Conservation (phyloP, 2,797 vertebrate genomes). For the Enteromius treurensis region DNA sequence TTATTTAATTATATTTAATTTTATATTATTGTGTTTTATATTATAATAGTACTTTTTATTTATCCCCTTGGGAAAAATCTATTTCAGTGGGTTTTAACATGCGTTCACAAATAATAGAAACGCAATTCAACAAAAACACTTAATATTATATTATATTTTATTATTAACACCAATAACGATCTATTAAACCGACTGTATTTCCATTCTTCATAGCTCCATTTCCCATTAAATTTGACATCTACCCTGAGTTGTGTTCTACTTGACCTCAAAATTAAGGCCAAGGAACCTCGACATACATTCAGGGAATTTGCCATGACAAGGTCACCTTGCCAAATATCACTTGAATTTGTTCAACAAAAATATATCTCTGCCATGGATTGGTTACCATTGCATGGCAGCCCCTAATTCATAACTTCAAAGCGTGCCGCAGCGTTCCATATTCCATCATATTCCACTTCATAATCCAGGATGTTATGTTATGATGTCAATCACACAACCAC, state of each 20-base stretch:
- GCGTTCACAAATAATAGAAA: neutral
- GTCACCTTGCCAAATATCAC: conserved; percentile 41
- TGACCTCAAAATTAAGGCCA: conserved; percentile 30
- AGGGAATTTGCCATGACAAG: conserved; percentile 17
- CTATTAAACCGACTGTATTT: neutral
- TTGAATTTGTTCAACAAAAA: conserved; percentile 47
- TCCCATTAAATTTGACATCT: neutral
- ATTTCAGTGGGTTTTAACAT: neutral
- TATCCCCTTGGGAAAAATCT: neutral
- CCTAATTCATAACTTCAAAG: conserved; percentile 57
- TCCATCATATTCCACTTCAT: conserved; percentile 46
- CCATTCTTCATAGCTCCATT: neutral
- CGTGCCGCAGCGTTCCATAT: conserved; percentile 31
- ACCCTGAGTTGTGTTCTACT: conserved; percentile 1
- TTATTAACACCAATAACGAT: neutral
- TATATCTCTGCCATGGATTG: conserved; percentile 43
- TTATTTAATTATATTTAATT: neutral
- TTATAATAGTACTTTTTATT: neutral
- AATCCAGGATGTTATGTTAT: conserved; percentile 57
- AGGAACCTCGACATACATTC: conserved; percentile 13
- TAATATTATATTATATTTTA: neutral
- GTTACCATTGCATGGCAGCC: conserved; percentile 44
- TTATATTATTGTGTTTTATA: neutral
- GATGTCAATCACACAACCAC: conserved; percentile 58
- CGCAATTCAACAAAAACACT: neutral